Percentiles rank a stretch among this genome's conserved stretches.
Conservation (phyloP, 2,113 vertebrate genomes). For the Porphyrio hochstetteri region DNA sequence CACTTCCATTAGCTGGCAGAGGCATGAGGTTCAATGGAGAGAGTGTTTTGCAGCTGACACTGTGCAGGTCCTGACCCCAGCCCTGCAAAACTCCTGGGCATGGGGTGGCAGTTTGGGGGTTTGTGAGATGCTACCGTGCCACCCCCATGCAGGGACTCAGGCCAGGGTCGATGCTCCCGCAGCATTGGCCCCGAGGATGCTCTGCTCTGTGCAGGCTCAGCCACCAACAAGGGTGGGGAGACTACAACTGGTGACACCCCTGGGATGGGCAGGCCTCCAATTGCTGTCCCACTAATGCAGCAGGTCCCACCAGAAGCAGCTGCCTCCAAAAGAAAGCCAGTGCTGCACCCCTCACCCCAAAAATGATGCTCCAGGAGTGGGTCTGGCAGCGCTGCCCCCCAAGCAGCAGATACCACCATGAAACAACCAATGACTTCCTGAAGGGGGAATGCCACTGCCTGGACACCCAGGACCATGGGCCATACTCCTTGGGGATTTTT, state of each 20-base stretch:
- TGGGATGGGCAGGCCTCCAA: not conserved
- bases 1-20: constrained; percentile 10
- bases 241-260: not conserved
- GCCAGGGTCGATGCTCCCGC: not conserved
- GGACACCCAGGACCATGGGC: fast-evolving
- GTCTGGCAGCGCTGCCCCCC: not conserved
- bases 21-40: not conserved
- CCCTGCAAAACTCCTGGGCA: fast-evolving
- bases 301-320: fast-evolving
- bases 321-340: not conserved
- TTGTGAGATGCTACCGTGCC: not conserved
- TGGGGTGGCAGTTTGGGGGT: not conserved
- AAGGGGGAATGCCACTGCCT: not conserved
- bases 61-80: not conserved
- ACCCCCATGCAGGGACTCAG: fast-evolving
- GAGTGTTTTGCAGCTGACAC: not conserved
- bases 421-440: not conserved
- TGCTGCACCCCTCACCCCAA: not conserved
- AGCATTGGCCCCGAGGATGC: fast-evolving
- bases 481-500: fast-evolving
- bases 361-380: not conserved
- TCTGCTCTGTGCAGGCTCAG: not conserved
- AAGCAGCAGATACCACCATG: not conserved
- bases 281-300: not conserved
- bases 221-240: not conserved